Base-by-base conservation (phyloP, 2,888 invertebrate species). In the Megalurothrips usitatus region DNA sequence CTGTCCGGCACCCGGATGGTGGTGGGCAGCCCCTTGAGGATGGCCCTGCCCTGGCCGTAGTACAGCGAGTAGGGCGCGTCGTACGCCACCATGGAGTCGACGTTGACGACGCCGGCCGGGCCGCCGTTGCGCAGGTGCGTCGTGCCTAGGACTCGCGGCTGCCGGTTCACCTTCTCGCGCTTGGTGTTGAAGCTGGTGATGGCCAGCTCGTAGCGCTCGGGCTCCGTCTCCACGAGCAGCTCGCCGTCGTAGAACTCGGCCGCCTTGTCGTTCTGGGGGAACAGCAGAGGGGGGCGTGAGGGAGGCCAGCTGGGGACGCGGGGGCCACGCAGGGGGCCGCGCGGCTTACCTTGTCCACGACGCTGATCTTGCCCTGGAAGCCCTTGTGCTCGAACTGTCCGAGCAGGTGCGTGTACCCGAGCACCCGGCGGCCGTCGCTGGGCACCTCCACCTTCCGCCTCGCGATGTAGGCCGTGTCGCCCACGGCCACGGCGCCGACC, bases 21-120 rank as follows among this genome's bases (percentile, higher is more conserved):
- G 48, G 93, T 92, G 80, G 91, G 91, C 80, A 94, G 87, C 10
- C 93, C 94, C 82, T 91, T 93, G 79, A 92, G 91, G 87, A 92
- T 92, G 82, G 91, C 94, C 86, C 90, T 93, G 9, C 91, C 92
- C 84, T 93, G 93, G 23, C 95, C 95, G 95, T 95, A 96, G 85
- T 93, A 93, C 82, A 93, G 89, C 26, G 90, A 90, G 84, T 93
- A 92, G 83, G 91, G 91, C 84, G 91, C 93, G 47, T 90, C 90
- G 86, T 94, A 96, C 83, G 90, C 90, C 83, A 95, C 91, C 81
- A 93, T 94, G 52, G 94, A 91, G 83, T 93, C 94, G 79, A 94
- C 92, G 14, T 90, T 90, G 78, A 89, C 91, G 78, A 90, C 89
- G 80, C 89, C 89, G 26, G 80, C 81, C 12, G 81, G 82, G n/a